Conservation (phyloP, 2,888 invertebrate species). For the Mythimna loreyi region DNA sequence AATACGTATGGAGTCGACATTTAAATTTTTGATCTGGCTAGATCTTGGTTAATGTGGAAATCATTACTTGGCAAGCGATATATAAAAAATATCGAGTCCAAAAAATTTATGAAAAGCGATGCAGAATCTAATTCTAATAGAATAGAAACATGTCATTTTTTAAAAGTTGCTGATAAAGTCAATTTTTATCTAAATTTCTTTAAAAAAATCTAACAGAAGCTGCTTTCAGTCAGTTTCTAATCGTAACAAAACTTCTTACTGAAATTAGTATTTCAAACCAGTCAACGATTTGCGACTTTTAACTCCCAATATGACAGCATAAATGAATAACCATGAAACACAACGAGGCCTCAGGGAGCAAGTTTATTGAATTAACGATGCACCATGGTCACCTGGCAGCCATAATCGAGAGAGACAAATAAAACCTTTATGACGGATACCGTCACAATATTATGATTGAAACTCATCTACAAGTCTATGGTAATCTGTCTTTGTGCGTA, state of each 20-base stretch:
- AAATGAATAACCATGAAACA: constrained; percentile 55
- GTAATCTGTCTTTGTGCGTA: constrained; percentile 50
- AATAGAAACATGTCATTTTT: neutral
- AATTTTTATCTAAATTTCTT: too few species aligned
- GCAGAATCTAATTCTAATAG: neutral
- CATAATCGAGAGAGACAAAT: constrained; percentile 68
- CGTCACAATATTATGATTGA: constrained; percentile 69
- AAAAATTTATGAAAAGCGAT: neutral
- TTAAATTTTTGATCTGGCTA: constrained; percentile 53
- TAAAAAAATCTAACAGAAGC: neutral
- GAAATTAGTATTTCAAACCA: constrained; percentile 25
- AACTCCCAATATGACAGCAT: constrained; percentile 51
- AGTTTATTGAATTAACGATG: constrained; percentile 65
- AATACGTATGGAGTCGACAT: constrained; percentile 56
- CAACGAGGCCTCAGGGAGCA: constrained; percentile 53
- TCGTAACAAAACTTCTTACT: constrained; percentile 7
- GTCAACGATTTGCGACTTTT: constrained; percentile 55
- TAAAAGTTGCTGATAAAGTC: neutral
- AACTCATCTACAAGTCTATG: constrained; percentile 70
- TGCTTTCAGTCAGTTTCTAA: constrained; percentile 1
- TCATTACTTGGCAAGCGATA: neutral
- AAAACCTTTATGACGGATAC: constrained; percentile 71
- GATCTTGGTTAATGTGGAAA: constrained; percentile 19
- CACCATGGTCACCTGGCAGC: constrained; percentile 58
- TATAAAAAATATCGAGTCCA: neutral